Conservation (phyloP, 2,797 vertebrate genomes). For the Gobionotothen gibberifrons region DNA sequence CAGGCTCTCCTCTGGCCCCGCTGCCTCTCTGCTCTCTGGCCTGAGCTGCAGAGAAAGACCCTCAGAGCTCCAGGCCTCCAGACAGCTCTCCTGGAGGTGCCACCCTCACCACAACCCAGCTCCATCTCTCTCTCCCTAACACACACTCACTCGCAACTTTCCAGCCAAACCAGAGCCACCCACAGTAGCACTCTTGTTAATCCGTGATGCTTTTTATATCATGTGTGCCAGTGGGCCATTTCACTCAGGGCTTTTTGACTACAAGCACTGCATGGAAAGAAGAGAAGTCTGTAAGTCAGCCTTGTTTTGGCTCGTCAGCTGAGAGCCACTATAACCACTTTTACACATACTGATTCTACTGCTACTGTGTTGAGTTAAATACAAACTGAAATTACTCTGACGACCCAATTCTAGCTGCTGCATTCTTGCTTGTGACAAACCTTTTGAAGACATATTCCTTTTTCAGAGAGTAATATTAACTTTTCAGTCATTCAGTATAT, state of each 20-base stretch:
- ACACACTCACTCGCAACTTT: slow-evolving; percentile 23
- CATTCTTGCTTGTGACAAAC: slow-evolving; percentile 8
- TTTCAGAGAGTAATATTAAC: not conserved
- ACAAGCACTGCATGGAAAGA: slow-evolving; percentile 42
- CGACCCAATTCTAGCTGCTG: not conserved
- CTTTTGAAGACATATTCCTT: not conserved
- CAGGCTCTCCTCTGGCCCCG: slow-evolving; percentile 3
- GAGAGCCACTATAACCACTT: slow-evolving; percentile 39
- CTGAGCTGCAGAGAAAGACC: slow-evolving; percentile 59
- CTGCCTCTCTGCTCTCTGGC: slow-evolving; percentile 40
- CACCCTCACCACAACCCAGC: slow-evolving; percentile 52
- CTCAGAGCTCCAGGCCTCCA: slow-evolving; percentile 61
- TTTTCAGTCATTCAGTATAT: not conserved
- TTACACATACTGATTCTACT: slow-evolving; percentile 25
- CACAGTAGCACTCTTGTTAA: slow-evolving; percentile 73
- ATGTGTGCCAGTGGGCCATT: slow-evolving; percentile 65
- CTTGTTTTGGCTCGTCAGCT: slow-evolving; percentile 41
- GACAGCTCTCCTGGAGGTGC: slow-evolving; percentile 68
- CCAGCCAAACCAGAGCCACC: slow-evolving; percentile 35
- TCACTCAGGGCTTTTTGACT: slow-evolving; percentile 21
- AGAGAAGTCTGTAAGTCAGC: slow-evolving; percentile 45
- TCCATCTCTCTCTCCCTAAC: slow-evolving; percentile 28
- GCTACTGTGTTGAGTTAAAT: slow-evolving; percentile 28
- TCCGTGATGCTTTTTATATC: slow-evolving; percentile 71
- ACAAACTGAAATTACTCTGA: slow-evolving; percentile 23